Evolutionary conservation across 2,888 invertebrate species (phyloP).

Genomic region (Thymelicus acteon): DNA sequence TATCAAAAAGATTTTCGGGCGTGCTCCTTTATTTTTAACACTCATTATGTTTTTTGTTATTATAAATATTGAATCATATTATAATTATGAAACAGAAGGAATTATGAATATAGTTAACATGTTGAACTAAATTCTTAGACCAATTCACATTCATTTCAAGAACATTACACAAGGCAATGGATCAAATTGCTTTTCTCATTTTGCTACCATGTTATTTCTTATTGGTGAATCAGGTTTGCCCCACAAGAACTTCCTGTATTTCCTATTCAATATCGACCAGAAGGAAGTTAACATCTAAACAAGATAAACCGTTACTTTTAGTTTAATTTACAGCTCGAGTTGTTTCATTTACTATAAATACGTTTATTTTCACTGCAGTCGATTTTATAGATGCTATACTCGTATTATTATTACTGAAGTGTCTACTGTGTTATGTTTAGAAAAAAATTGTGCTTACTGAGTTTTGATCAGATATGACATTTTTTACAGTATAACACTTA

Average conservation of each 20-base stretch:
- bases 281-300: conserved; percentile 32
- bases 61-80: no score
- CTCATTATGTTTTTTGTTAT: no score
- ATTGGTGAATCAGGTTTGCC: conserved; percentile 40
- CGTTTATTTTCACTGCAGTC: not conserved
- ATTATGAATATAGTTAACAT: no score
- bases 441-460: no score
- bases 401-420: no score
- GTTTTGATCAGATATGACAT: no score
- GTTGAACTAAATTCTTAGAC: no score
- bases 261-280: conserved; percentile 36
- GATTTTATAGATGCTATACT: not conserved
- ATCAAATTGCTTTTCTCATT: conserved; percentile 9
- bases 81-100: no score
- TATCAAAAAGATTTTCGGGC: no score
- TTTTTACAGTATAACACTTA: no score
- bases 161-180: not conserved
- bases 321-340: not conserved
- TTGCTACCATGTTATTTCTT: conserved; percentile 9
- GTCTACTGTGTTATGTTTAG: no score
- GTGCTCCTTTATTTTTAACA: no score
- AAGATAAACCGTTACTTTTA: conserved; percentile 25
- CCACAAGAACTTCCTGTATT: conserved; percentile 43
- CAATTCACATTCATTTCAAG: not conserved
- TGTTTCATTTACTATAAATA: not conserved